Conservation (phyloP, 2,113 vertebrate species). For the Apodemus speciosus region DNA sequence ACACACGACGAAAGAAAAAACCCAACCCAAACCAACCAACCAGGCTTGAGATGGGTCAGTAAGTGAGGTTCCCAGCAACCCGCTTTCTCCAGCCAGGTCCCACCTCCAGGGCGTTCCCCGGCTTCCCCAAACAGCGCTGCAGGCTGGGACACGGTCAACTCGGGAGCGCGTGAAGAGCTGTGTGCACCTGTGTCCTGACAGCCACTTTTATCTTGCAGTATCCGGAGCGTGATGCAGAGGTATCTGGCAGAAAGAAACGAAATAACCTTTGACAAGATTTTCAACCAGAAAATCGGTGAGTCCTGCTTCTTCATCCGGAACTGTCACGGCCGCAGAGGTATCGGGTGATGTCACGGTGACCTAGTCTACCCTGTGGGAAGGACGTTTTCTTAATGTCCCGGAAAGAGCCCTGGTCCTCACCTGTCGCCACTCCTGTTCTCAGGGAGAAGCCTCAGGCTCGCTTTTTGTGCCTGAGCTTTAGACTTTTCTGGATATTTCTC, state of each 20-base stretch:
- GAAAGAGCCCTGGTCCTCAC: no score
- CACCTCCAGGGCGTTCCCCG: neutral
- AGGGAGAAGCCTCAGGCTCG: neutral
- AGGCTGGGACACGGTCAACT: neutral
- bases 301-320: neutral
- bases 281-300: conserved; percentile 97
- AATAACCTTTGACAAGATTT: conserved; percentile 97
- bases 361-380: neutral
- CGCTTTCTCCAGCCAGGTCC: neutral
- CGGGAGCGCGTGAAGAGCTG: neutral
- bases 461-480: neutral
- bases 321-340: neutral
- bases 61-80: neutral
- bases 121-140: neutral
- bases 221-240: conserved; percentile 99
- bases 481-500: neutral
- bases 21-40: neutral
- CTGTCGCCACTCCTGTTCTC: neutral
- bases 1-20: no score
- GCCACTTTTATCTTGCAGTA: conserved; percentile 85
- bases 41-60: neutral
- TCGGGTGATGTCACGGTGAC: neutral
- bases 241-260: conserved; percentile 96
- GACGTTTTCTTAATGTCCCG: neutral
- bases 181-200: neutral